These are phyloP conservation scores for Watsonalla cultraria DNA, from an alignment of 2,888 invertebrate genomes.

Conservation along the genomic window DNA sequence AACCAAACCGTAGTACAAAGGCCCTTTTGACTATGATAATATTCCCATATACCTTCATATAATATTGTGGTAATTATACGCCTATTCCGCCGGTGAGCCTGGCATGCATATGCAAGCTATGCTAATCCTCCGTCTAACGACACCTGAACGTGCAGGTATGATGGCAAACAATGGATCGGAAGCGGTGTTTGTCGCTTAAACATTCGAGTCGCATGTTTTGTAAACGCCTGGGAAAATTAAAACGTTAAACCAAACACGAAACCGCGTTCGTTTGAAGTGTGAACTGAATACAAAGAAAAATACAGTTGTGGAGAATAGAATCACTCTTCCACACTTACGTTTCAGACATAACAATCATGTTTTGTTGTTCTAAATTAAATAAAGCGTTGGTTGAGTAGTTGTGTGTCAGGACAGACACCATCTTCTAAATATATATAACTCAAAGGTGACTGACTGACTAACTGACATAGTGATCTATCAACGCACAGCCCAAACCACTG, in stretches of 20 bases:
- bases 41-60: constrained; percentile 4
- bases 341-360: too few relatives aligned
- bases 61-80: constrained; percentile 30
- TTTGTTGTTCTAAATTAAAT: too few relatives aligned
- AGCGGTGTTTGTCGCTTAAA: neutral
- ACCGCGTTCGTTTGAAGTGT: neutral
- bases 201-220: neutral
- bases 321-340: too few relatives aligned
- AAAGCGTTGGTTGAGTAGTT: too few relatives aligned
- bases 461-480: too few relatives aligned
- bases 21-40: neutral
- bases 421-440: too few relatives aligned
- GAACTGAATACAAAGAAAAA: too few relatives aligned
- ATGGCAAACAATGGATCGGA: neutral
- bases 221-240: neutral
- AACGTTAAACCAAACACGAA: constrained; percentile 1
- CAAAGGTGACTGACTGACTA: too few relatives aligned
- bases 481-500: too few relatives aligned
- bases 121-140: constrained; percentile 21
- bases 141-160: constrained; percentile 4
- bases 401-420: too few relatives aligned
- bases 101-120: constrained; percentile 39
- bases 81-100: constrained; percentile 26
- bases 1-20: neutral
- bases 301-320: too few relatives aligned